Conservation (phyloP, 1,140 invertebrate genomes). For the Sminthurides bifidus region DNA sequence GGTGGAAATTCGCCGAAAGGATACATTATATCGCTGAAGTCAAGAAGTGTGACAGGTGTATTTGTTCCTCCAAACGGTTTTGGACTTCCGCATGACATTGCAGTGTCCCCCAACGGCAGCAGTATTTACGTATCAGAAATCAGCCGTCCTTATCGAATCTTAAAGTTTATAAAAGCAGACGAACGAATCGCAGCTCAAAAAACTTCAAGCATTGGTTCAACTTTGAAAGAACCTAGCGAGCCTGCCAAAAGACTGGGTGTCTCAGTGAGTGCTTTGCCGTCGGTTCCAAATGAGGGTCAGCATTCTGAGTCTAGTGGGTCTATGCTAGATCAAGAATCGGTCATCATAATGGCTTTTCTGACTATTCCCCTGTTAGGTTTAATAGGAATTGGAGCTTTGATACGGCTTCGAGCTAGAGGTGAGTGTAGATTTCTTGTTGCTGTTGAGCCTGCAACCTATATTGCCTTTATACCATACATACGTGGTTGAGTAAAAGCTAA, state of each 20-base stretch:
- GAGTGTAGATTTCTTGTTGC: no score
- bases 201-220: background rate
- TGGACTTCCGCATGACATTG: slow-evolving; percentile 60
- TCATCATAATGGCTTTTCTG: slow-evolving; percentile 31
- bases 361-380: slow-evolving; percentile 30
- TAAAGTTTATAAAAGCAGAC: slow-evolving; percentile 43
- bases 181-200: slow-evolving; percentile 6
- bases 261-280: no score
- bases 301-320: no score
- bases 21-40: slow-evolving; percentile 50
- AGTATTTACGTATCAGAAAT: slow-evolving; percentile 64
- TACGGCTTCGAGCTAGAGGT: slow-evolving; percentile 25
- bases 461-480: no score
- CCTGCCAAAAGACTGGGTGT: no score
- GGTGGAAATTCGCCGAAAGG: slow-evolving; percentile 47
- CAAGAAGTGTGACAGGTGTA: slow-evolving; percentile 44
- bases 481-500: no score
- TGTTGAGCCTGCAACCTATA: no score
- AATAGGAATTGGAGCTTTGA: slow-evolving; percentile 26
- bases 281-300: no score
- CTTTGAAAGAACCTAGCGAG: no score
- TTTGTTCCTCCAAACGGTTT: slow-evolving; percentile 51
- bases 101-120: slow-evolving; percentile 51
- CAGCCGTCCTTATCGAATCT: slow-evolving; percentile 45
- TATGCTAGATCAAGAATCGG: no score